Evolutionary conservation across 2,888 invertebrate genomes (phyloP).

Genomic region (Biston stratarius): DNA sequence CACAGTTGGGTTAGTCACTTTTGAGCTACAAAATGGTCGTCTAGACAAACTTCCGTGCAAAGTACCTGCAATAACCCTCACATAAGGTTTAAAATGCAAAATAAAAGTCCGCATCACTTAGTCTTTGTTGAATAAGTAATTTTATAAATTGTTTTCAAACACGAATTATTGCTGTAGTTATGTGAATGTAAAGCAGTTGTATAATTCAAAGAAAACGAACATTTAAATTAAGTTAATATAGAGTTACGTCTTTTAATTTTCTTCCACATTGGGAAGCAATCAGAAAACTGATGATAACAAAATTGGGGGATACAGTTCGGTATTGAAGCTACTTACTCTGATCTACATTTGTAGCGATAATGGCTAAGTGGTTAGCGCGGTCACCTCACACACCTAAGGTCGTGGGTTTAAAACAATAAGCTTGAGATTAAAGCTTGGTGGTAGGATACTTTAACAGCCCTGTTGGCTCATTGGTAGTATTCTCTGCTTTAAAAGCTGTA

Average conservation of each 20-base stretch:
- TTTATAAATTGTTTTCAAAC: constrained; percentile 46
- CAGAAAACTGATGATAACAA: too few relatives aligned
- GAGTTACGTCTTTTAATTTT: too few relatives aligned
- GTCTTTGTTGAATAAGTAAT: constrained; percentile 48
- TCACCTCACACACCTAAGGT: too few relatives aligned
- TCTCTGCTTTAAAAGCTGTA: too few relatives aligned
- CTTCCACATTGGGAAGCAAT: too few relatives aligned
- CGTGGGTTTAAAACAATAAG: too few relatives aligned
- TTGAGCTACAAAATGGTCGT: constrained; percentile 11
- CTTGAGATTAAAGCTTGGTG: background rate
- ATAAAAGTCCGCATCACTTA: constrained; percentile 46
- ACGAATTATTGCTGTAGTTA: constrained; percentile 39
- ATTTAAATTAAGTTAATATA: background rate
- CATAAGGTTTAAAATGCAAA: constrained; percentile 63
- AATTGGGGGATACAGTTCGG: too few relatives aligned
- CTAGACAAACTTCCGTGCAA: constrained; percentile 36
- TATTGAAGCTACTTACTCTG: too few relatives aligned
- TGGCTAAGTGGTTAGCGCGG: too few relatives aligned
- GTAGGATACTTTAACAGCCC: too few relatives aligned
- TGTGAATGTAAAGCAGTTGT: background rate
- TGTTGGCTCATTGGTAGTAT: too few relatives aligned
- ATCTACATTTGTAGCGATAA: too few relatives aligned
- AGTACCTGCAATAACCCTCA: constrained; percentile 37
- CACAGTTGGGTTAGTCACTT: background rate
- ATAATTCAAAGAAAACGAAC: background rate